These are phyloP conservation scores for Mus pahari DNA, from an alignment of 2,113 vertebrate species.

Conservation along the genomic window DNA sequence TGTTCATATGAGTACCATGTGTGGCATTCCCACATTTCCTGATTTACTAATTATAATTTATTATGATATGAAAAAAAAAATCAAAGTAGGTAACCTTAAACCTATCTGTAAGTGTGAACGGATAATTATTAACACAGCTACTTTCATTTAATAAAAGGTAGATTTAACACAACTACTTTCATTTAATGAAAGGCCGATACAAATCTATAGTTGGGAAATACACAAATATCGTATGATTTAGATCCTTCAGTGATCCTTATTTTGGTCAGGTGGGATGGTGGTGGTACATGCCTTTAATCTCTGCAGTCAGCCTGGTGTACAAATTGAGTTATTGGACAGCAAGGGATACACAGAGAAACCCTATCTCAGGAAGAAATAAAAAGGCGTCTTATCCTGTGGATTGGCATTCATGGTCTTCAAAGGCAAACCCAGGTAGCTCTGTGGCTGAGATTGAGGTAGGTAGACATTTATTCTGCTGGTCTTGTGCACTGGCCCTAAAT, in stretches of 20 bases:
- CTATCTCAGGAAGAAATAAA: not conserved
- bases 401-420: not conserved
- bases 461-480: not conserved
- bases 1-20: not conserved
- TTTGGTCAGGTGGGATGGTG: not conserved
- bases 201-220: not conserved
- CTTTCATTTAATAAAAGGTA: too few species aligned
- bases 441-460: not conserved
- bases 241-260: not conserved
- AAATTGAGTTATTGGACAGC: not conserved
- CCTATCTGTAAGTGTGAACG: not conserved
- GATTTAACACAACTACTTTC: not conserved
- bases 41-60: conserved; percentile 17
- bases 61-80: not conserved
- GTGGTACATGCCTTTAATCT: not conserved
- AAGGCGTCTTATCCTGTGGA: not conserved
- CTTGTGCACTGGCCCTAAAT: not conserved
- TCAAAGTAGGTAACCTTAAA: not conserved
- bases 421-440: not conserved
- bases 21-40: not conserved
- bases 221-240: not conserved
- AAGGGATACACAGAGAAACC: not conserved
- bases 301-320: not conserved
- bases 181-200: not conserved
- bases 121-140: not conserved